A percentile compares a stretch with the other conserved stretches of the same genome.
Evolutionary conservation across 2,113 vertebrate genomes (phyloP).

Genomic region (Misgurnus mizolepis): DNA sequence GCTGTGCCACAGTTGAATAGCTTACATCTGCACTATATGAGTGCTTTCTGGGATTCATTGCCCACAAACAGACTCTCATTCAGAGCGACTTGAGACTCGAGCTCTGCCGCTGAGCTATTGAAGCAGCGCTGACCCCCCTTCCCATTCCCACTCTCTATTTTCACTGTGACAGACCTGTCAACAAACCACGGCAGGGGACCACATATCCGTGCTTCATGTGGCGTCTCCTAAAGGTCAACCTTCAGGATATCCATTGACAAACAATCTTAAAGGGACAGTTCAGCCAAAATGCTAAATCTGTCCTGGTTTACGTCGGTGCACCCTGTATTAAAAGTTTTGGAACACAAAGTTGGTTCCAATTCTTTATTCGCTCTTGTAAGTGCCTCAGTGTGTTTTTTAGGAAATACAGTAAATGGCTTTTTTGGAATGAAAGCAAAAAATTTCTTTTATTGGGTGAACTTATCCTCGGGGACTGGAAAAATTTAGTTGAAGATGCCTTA

Average conservation of each 20-base stretch:
- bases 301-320: not conserved
- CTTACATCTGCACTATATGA: conserved; percentile 30
- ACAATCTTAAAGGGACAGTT: conserved; percentile 11
- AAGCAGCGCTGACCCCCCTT: not conserved
- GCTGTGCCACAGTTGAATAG: conserved; percentile 32
- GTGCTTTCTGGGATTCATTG: not conserved
- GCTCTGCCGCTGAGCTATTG: conserved; percentile 31
- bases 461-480: too few species aligned
- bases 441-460: too few species aligned
- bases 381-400: too few species aligned
- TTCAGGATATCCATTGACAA: conserved; percentile 28
- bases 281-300: not conserved
- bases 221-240: conserved; percentile 44
- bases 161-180: conserved; percentile 60
- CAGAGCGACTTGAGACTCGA: not conserved
- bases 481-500: not conserved
- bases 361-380: too few species aligned
- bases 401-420: too few species aligned
- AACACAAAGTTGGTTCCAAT: too few species aligned
- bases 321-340: too few species aligned
- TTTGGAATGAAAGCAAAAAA: too few species aligned
- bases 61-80: conserved; percentile 17
- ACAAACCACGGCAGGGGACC: conserved; percentile 54
- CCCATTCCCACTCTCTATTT: conserved; percentile 23
- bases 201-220: conserved; percentile 19